Base-by-base conservation (phyloP, 2,113 vertebrate species). In the Amphiprion ocellaris region DNA sequence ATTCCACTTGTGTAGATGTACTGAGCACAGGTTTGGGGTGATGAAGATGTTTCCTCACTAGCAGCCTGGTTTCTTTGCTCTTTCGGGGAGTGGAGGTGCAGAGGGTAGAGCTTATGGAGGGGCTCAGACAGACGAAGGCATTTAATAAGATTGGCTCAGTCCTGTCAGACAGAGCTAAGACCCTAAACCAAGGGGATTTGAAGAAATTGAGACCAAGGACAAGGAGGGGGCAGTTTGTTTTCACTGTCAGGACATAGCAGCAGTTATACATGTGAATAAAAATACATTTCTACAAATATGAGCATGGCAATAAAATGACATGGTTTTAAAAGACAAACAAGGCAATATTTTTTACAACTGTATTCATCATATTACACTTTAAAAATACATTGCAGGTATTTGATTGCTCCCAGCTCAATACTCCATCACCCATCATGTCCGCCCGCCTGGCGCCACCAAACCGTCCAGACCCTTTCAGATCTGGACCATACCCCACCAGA, bases 351-450 rank as follows among this genome's bases (percentile, higher is more conserved):
- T 69, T 26, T 44, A 12, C 41, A 44, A 44, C 3, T 44, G 10
- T 41, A 2, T 70, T 8, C 59, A 58, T 39, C 24, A 44, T 5
- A 37, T 37, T 37, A 37, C 33, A 1, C 33, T 37, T 26, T 3
- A 37, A 37, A 37, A 37, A 37, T 37, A 37, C 7, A 37, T 37
- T 37, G n/a, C 44, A 82, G 91, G 77, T 58, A 10, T 75, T 59
- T 9, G 28, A 74, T 9, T 64, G 49, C 56, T 71, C 87, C 37
- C 78, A 19, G 61, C 87, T 93, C 53, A 87, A 87, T 83, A 82
- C 81, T n/a, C 92, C 84, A 1, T 56, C 11, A 2, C 90, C 91
- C 0, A 2, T 91, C 12, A 89, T 89, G 91, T 89, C 91, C 0
- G 0, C 82, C 23, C 66, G 60, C 15, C 4, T 17, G 0, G 81